Percentiles rank a stretch among this genome's conserved stretches.
These are phyloP conservation scores for Corbicula japonica DNA, from an alignment of 2,888 invertebrate genomes.

Conservation along the genomic window DNA sequence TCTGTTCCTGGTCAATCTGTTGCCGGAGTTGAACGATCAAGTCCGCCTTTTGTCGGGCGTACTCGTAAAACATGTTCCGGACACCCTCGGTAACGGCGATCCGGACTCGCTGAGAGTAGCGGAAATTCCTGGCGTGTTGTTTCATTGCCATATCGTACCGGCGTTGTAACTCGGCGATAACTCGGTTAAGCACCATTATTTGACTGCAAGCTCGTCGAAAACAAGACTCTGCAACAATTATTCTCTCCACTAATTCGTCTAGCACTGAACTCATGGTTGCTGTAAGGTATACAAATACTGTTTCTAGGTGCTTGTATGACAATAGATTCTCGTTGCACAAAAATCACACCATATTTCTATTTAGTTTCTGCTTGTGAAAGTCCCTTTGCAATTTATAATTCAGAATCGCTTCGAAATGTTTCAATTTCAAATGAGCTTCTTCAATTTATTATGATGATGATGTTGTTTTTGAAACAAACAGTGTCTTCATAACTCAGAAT, in stretches of 20 bases:
- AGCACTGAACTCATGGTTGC: conserved; percentile 21
- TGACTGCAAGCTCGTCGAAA: conserved; percentile 74
- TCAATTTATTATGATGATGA: no score
- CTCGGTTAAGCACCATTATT: conserved; percentile 72
- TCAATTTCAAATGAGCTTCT: no score
- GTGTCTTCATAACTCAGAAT: no score
- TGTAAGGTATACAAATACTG: no score
- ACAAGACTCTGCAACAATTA: conserved; percentile 64
- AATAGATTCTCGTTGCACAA: no score
- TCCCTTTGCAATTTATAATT: no score
- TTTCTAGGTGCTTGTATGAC: no score
- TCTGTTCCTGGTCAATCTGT: conserved; percentile 46
- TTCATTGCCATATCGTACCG: conserved; percentile 74
- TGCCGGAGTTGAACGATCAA: conserved; percentile 66
- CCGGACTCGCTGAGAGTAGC: conserved; percentile 74
- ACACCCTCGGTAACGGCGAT: conserved; percentile 77
- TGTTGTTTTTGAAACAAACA: no score
- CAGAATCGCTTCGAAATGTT: no score
- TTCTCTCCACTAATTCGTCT: conserved; percentile 27
- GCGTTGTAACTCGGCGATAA: conserved; percentile 69
- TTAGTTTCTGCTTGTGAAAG: no score
- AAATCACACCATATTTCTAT: no score
- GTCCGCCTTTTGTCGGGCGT: conserved; percentile 73
- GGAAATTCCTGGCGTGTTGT: conserved; percentile 72
- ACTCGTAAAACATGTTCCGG: conserved; percentile 78